phyloP scores from a whole-genome alignment of 2,888 invertebrate species.

The Clusia tigrina region DNA sequence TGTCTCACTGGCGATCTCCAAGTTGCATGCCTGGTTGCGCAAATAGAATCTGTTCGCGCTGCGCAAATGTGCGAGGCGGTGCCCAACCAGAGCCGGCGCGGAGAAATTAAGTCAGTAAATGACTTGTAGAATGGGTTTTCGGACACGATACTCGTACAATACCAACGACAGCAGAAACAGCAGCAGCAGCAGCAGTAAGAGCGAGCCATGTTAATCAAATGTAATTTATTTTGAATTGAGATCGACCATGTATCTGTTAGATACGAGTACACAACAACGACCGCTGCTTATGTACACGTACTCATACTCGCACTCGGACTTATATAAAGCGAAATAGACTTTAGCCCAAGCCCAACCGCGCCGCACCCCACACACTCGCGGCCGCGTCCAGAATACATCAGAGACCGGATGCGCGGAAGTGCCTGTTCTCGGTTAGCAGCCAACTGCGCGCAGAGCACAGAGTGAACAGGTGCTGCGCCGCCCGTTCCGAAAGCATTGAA shows the following conservation, averaged over 20 bases:
- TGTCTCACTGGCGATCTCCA: constrained; percentile 46
- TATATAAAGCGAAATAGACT: neutral
- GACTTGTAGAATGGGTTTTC: constrained; percentile 57
- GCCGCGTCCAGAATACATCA: neutral
- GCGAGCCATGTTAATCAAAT: constrained; percentile 55
- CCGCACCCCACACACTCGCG: neutral
- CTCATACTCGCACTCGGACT: neutral
- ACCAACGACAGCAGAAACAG: constrained; percentile 24
- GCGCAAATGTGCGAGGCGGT: constrained; percentile 20
- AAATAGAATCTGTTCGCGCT: constrained; percentile 19
- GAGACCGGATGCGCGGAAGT: constrained; percentile 24
- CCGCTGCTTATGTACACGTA: neutral
- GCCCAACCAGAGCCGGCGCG: constrained; percentile 25
- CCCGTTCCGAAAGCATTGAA: constrained; percentile 44
- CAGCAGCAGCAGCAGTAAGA: constrained; percentile 33
- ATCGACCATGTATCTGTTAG: constrained; percentile 44
- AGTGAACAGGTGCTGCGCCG: constrained; percentile 4
- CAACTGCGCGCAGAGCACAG: neutral
- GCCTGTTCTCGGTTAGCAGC: constrained; percentile 3
- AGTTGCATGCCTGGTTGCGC: constrained; percentile 59
- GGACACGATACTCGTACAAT: constrained; percentile 29
- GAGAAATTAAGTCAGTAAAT: constrained; percentile 60
- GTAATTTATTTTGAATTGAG: constrained; percentile 60
- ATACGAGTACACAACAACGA: constrained; percentile 29
- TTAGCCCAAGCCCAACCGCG: neutral